These are phyloP conservation scores for Tenthredo distinguenda DNA, from an alignment of 2,888 invertebrate genomes.

Conservation along the genomic window DNA sequence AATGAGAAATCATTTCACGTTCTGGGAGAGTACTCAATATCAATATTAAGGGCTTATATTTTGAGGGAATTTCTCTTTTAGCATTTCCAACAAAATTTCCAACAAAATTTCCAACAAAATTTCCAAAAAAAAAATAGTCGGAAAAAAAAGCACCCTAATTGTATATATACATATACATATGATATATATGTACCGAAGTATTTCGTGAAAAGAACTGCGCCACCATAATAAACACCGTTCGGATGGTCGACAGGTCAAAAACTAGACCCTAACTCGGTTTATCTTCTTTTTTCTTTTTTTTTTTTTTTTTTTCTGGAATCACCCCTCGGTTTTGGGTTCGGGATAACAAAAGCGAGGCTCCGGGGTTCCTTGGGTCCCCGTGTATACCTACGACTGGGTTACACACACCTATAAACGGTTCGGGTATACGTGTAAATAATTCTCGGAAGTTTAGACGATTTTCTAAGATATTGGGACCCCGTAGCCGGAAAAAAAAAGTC, in stretches of 20 bases:
- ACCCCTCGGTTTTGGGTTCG: slow-evolving; percentile 55
- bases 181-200: background rate
- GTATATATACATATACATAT: too few relatives aligned
- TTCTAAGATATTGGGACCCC: slow-evolving; percentile 73
- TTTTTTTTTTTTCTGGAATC: slow-evolving; percentile 66
- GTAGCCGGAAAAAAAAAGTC: slow-evolving; percentile 65
- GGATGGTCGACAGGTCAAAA: slow-evolving; percentile 45
- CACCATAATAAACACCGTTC: slow-evolving; percentile 36
- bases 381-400: background rate
- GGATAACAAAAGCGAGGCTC: slow-evolving; percentile 58
- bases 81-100: too few relatives aligned
- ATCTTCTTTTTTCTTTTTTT: slow-evolving; percentile 62
- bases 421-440: slow-evolving; percentile 52
- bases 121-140: too few relatives aligned
- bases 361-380: slow-evolving; percentile 62
- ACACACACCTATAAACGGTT: too few relatives aligned
- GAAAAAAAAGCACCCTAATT: too few relatives aligned
- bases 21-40: too few relatives aligned
- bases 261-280: slow-evolving; percentile 56
- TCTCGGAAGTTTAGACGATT: slow-evolving; percentile 72
- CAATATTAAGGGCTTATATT: too few relatives aligned
- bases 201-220: background rate
- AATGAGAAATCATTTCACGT: too few relatives aligned
- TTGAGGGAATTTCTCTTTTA: too few relatives aligned
- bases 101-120: too few relatives aligned